A percentile compares a stretch with the other conserved stretches of the same genome.
Conservation (phyloP, 1,140 invertebrate genomes). For the Argopecten irradians region DNA sequence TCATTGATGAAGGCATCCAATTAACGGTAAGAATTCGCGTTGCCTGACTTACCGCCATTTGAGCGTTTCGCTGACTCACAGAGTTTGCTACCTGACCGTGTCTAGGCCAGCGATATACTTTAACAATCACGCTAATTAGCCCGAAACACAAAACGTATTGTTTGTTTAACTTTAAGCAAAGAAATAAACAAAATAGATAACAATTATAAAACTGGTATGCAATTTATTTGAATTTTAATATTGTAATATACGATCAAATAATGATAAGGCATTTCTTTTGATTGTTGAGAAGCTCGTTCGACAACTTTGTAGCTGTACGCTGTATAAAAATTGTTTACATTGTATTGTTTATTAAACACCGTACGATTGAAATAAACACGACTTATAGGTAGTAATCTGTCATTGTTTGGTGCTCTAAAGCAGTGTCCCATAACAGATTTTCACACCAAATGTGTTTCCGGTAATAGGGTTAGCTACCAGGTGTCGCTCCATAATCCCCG, state of each 20-base stretch:
- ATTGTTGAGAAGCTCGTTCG: not conserved
- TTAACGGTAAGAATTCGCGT: not conserved
- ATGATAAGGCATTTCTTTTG: not conserved
- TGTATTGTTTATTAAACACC: not conserved
- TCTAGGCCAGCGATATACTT: not conserved
- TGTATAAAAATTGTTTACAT: not conserved
- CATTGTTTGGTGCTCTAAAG: not conserved
- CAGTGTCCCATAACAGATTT: conserved; percentile 9
- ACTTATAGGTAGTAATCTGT: not conserved
- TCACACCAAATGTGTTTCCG: conserved; percentile 15
- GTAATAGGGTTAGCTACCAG: not conserved
- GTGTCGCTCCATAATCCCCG: not conserved
- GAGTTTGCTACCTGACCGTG: not conserved
- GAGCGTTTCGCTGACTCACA: conserved; percentile 14
- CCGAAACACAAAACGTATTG: not conserved
- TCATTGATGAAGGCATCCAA: not conserved
- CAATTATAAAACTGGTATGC: not conserved
- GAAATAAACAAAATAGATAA: not conserved
- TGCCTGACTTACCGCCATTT: conserved; percentile 20
- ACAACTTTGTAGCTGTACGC: too few relatives aligned
- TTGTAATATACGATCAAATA: not conserved
- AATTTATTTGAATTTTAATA: conserved; percentile 10
- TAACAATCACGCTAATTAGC: not conserved
- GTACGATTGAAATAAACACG: not conserved
- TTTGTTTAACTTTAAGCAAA: not conserved